Evolutionary conservation across 2,888 invertebrate genomes (phyloP).

Genomic region (Arge pagana): DNA sequence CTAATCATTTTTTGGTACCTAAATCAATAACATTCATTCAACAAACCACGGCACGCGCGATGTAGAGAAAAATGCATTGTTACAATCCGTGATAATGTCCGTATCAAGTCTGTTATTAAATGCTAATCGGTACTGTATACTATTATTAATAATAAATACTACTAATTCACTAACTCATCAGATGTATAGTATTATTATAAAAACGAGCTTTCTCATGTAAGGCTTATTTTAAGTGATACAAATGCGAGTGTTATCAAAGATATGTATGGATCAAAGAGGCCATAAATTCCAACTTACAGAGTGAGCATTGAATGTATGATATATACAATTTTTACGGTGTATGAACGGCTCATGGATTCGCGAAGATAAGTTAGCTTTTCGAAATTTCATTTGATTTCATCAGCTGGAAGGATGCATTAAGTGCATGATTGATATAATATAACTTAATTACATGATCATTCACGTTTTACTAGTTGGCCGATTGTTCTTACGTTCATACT

Average conservation of each 20-base stretch:
- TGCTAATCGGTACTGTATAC: constrained; percentile 1
- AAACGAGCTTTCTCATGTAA: constrained; percentile 21
- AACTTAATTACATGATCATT: too few species aligned
- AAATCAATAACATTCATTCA: too few species aligned
- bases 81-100: neutral
- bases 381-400: too few species aligned
- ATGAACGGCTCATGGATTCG: constrained; percentile 44
- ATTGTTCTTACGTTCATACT: too few species aligned
- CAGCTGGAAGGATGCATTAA: too few species aligned
- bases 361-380: constrained; percentile 38
- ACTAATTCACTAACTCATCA: constrained; percentile 10
- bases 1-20: too few species aligned
- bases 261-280: constrained; percentile 6
- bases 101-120: constrained; percentile 10
- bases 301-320: neutral
- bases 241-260: constrained; percentile 1
- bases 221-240: constrained; percentile 6
- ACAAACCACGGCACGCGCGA: too few species aligned
- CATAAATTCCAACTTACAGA: constrained; percentile 3
- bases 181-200: constrained; percentile 13
- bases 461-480: too few species aligned
- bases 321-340: constrained; percentile 32
- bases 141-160: constrained; percentile 14
- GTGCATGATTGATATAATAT: too few species aligned
- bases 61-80: too few species aligned